Evolutionary conservation across 2,113 vertebrate genomes (phyloP).

Genomic region (Nerophis ophidion): DNA sequence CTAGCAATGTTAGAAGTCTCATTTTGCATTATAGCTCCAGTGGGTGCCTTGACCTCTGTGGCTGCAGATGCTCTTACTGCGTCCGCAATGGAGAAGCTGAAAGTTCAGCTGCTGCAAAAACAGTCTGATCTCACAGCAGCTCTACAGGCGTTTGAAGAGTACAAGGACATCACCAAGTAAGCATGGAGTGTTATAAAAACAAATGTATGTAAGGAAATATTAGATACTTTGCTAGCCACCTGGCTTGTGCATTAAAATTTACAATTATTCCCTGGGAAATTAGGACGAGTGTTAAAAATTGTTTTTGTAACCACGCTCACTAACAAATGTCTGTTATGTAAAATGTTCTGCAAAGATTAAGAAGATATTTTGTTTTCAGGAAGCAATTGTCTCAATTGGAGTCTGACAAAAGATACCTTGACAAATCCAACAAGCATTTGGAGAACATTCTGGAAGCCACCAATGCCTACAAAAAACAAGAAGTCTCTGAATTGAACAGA

Average conservation of each 20-base stretch:
- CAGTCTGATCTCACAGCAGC: conserved; percentile 79
- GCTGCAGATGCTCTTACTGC: conserved; percentile 61
- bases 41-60: conserved; percentile 55
- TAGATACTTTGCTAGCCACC: no score
- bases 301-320: no score
- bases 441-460: conserved; percentile 94
- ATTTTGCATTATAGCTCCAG: conserved; percentile 58
- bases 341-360: no score
- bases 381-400: conserved; percentile 85
- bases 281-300: no score
- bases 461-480: conserved; percentile 81
- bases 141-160: conserved; percentile 88
- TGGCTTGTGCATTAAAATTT: no score
- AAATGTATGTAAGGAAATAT: not conserved
- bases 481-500: conserved; percentile 88
- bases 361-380: conserved; percentile 56
- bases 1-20: not conserved
- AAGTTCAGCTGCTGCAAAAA: conserved; percentile 80
- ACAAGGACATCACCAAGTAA: conserved; percentile 88
- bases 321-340: no score
- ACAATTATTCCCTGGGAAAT: no score
- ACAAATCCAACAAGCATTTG: conserved; percentile 85
- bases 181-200: conserved; percentile 15
- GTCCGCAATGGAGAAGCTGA: conserved; percentile 76
- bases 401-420: conserved; percentile 87